These are phyloP conservation scores for Sparus aurata DNA, from an alignment of 2,797 vertebrate genomes.

Conservation along the genomic window DNA sequence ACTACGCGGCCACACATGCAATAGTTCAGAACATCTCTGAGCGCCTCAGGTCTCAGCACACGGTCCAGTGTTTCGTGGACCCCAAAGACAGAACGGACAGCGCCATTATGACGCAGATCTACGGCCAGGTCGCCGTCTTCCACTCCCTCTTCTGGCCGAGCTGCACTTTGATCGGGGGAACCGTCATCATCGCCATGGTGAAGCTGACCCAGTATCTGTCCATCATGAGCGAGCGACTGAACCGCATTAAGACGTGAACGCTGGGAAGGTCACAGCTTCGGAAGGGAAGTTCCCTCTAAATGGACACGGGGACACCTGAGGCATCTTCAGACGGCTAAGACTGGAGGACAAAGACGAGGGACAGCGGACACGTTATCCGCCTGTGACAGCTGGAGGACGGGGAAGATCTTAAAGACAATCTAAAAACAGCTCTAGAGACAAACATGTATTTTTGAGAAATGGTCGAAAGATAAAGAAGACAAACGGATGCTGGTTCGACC, in stretches of 20 bases:
- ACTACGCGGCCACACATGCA: slow-evolving; percentile 87
- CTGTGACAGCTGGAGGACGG: background rate
- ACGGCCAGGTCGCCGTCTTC: slow-evolving; percentile 90
- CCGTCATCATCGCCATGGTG: slow-evolving; percentile 92
- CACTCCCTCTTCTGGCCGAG: slow-evolving; percentile 95
- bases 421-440: background rate
- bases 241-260: slow-evolving; percentile 90
- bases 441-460: background rate
- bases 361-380: slow-evolving; percentile 2
- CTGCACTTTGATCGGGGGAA: slow-evolving; percentile 91
- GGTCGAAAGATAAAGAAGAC: background rate
- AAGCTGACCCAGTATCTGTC: slow-evolving; percentile 97
- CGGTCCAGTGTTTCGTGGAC: slow-evolving; percentile 91
- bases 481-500: background rate
- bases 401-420: background rate
- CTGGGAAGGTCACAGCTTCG: background rate
- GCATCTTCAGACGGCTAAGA: background rate
- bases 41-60: slow-evolving; percentile 90
- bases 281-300: background rate
- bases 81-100: slow-evolving; percentile 88
- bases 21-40: slow-evolving; percentile 91
- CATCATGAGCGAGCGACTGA: slow-evolving; percentile 91
- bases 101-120: slow-evolving; percentile 92
- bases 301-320: background rate
- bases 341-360: background rate